Conservation (phyloP, 92 coral and sea anemone genomes). For the Nematostella vectensis region DNA sequence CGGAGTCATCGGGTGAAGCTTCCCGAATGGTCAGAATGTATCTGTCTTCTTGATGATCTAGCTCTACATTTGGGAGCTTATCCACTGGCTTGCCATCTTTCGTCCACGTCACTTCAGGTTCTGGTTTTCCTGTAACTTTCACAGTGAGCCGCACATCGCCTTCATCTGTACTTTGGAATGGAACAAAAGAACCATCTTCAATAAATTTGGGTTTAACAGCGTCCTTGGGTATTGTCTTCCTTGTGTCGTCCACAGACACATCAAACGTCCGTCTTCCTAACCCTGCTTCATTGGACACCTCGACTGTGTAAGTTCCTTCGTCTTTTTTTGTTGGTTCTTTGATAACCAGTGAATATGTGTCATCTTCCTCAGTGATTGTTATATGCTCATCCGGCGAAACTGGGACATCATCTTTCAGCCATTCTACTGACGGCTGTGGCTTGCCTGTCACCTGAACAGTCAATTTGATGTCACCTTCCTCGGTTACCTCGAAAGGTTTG, state of each 20-base stretch:
- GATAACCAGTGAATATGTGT: slow-evolving; percentile 47
- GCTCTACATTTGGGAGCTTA: slow-evolving; percentile 27
- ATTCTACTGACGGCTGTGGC: slow-evolving; percentile 29
- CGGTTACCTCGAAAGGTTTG: slow-evolving; percentile 28
- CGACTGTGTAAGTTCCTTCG: slow-evolving; percentile 58
- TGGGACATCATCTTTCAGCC: slow-evolving; percentile 43
- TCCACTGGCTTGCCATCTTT: slow-evolving; percentile 49
- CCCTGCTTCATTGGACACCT: slow-evolving; percentile 42
- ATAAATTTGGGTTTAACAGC: slow-evolving; percentile 13
- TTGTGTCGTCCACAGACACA: slow-evolving; percentile 21
- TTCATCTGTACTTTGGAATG: slow-evolving; percentile 25
- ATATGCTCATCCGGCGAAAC: slow-evolving; percentile 29
- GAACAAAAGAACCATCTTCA: slow-evolving; percentile 5
- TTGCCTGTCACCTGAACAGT: slow-evolving; percentile 32
- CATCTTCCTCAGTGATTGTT: slow-evolving; percentile 34
- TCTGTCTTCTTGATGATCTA: slow-evolving; percentile 44
- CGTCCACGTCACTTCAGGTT: slow-evolving; percentile 48
- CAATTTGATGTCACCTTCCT: slow-evolving; percentile 32
- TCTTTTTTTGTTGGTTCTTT: slow-evolving; percentile 46
- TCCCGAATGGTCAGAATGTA: slow-evolving; percentile 60
- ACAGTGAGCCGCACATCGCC: slow-evolving; percentile 32
- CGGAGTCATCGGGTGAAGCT: slow-evolving; percentile 61
- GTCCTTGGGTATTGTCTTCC: slow-evolving; percentile 25
- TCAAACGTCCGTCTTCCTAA: slow-evolving; percentile 14
- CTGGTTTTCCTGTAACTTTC: slow-evolving; percentile 38